A percentile compares a stretch with the other conserved stretches of the same genome.
These are phyloP conservation scores for Lytechinus variegatus DNA, from an alignment of 35 echinoderm and acorn worm genomes.

Conservation along the genomic window DNA sequence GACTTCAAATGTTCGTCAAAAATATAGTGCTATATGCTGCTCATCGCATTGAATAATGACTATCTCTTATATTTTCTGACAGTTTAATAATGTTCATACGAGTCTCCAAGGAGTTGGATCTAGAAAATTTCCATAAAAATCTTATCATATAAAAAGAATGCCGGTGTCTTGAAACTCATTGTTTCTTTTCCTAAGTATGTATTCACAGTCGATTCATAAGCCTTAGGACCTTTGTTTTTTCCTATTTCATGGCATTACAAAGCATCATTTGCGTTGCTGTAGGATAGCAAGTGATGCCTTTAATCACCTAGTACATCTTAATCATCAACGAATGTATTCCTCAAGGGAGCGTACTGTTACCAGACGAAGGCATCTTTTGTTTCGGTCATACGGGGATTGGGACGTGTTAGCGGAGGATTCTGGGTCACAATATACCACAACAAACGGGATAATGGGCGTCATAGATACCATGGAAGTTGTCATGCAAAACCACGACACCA, in stretches of 20 bases:
- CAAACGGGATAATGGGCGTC: background rate
- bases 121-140: background rate
- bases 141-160: background rate
- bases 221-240: background rate
- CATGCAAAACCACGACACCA: background rate
- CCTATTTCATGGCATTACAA: background rate
- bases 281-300: background rate
- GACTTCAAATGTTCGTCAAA: too few relatives aligned
- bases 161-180: background rate
- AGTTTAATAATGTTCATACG: background rate
- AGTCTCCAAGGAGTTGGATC: background rate
- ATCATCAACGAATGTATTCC: slow-evolving; percentile 5
- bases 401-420: background rate
- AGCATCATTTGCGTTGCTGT: background rate
- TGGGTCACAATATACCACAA: background rate
- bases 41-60: background rate
- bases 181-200: background rate
- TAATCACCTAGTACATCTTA: slow-evolving; percentile 13
- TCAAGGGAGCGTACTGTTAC: slow-evolving; percentile 1
- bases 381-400: background rate
- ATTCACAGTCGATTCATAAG: background rate
- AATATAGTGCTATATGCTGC: too few relatives aligned
- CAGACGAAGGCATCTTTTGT: background rate
- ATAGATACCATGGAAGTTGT: background rate
- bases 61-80: background rate